A percentile compares a stretch with the other conserved stretches of the same genome.
Evolutionary conservation across 2,797 vertebrate genomes (phyloP).

Genomic region (Selene dorsalis): DNA sequence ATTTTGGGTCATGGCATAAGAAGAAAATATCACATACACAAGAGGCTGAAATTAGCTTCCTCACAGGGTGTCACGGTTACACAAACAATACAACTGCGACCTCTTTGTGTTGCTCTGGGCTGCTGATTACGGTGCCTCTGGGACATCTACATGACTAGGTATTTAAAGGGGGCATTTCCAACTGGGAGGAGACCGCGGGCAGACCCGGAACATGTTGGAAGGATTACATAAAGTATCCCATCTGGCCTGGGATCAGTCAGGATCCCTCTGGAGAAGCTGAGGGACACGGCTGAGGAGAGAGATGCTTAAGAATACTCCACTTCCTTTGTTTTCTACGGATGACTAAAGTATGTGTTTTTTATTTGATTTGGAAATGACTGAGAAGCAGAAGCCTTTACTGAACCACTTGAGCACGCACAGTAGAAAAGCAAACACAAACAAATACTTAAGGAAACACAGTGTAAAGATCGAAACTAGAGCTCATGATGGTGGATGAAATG

Average conservation of each 20-base stretch:
- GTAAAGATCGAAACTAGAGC: constrained; percentile 11
- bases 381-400: not conserved
- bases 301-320: not conserved
- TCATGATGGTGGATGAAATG: constrained; percentile 3
- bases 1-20: not conserved
- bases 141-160: not conserved
- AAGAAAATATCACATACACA: not conserved
- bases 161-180: not conserved
- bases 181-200: not conserved
- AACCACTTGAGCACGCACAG: not conserved
- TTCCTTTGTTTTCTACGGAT: not conserved
- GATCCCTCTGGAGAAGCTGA: constrained; percentile 1
- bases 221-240: constrained; percentile 24
- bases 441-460: constrained; percentile 16
- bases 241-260: constrained; percentile 28
- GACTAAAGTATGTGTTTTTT: not conserved
- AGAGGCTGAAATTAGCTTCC: not conserved
- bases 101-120: not conserved
- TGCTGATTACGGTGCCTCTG: not conserved
- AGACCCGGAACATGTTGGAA: constrained; percentile 19
- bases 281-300: constrained; percentile 4
- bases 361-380: not conserved
- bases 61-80: not conserved
- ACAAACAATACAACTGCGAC: not conserved
- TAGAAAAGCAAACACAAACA: constrained; percentile 10